These are phyloP conservation scores for Aromia moschata DNA, from an alignment of 2,888 invertebrate genomes.

Conservation along the genomic window DNA sequence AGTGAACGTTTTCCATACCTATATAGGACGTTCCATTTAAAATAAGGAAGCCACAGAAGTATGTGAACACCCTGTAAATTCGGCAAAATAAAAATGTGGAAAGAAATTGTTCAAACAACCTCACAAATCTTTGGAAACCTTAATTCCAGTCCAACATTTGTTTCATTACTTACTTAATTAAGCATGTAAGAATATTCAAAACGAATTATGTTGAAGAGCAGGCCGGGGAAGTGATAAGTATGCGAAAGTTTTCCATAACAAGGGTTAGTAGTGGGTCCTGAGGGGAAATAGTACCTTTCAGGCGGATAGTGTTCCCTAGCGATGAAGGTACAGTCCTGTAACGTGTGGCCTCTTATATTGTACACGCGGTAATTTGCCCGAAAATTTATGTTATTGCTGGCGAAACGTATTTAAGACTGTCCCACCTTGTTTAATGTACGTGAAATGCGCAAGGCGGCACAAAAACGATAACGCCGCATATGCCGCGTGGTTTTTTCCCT, in stretches of 20 bases:
- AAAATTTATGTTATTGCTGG: conserved; percentile 57
- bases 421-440: conserved; percentile 21
- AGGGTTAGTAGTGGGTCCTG: conserved; percentile 46
- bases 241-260: conserved; percentile 39
- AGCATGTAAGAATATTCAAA: conserved; percentile 2
- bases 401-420: conserved; percentile 48
- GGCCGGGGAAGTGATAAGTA: conserved; percentile 28
- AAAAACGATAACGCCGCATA: conserved; percentile 16
- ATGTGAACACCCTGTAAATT: too few relatives aligned
- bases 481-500: not conserved
- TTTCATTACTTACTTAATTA: too few relatives aligned
- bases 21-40: too few relatives aligned
- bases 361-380: conserved; percentile 55
- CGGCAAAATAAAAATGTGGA: too few relatives aligned
- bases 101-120: too few relatives aligned
- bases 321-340: conserved; percentile 46
- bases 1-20: too few relatives aligned
- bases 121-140: too few relatives aligned
- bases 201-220: conserved; percentile 9
- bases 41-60: too few relatives aligned
- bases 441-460: conserved; percentile 13
- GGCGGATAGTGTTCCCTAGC: conserved; percentile 48
- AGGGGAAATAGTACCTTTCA: conserved; percentile 45
- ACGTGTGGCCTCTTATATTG: conserved; percentile 41
- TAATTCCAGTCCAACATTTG: too few relatives aligned